Conservation (phyloP, 2,797 vertebrate species). For the Danionella dracula region DNA sequence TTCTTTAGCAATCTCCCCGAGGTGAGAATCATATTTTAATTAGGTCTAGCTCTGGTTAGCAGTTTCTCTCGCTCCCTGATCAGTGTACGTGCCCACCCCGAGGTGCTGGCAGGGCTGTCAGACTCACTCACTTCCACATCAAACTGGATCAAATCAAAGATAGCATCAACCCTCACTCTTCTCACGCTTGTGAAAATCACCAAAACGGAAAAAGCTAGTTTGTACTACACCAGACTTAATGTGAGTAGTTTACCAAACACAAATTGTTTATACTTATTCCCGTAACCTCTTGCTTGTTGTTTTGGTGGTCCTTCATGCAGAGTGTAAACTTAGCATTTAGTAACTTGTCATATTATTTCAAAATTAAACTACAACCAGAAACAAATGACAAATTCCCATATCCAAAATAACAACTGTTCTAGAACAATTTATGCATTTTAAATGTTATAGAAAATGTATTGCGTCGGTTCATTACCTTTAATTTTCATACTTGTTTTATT, state of each 20-base stretch:
- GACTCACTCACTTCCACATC: slow-evolving; percentile 56
- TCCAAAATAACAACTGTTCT: too few species aligned
- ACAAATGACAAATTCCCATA: too few species aligned
- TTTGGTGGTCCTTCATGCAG: too few species aligned
- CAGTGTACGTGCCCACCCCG: slow-evolving; percentile 51
- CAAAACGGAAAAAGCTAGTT: slow-evolving; percentile 37
- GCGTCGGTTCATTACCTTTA: too few species aligned
- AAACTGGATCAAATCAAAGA: slow-evolving; percentile 46
- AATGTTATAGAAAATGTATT: too few species aligned
- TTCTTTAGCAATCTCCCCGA: slow-evolving; percentile 63
- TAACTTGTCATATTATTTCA: too few species aligned
- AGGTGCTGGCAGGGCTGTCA: slow-evolving; percentile 57
- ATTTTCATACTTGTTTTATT: too few species aligned
- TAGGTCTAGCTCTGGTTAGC: slow-evolving; percentile 66
- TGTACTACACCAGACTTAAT: slow-evolving; percentile 56
- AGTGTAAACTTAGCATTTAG: too few species aligned
- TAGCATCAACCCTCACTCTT: slow-evolving; percentile 43
- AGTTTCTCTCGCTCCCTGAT: slow-evolving; percentile 52
- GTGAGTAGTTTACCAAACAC: slow-evolving; percentile 35
- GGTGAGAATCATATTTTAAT: slow-evolving; percentile 71
- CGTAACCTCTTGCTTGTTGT: too few species aligned
- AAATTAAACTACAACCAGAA: too few species aligned
- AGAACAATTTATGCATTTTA: too few species aligned
- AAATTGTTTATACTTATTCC: too few species aligned
- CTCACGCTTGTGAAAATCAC: slow-evolving; percentile 58